phyloP scores from a whole-genome alignment of 2,888 invertebrate species.

The Celastrina argiolus region DNA sequence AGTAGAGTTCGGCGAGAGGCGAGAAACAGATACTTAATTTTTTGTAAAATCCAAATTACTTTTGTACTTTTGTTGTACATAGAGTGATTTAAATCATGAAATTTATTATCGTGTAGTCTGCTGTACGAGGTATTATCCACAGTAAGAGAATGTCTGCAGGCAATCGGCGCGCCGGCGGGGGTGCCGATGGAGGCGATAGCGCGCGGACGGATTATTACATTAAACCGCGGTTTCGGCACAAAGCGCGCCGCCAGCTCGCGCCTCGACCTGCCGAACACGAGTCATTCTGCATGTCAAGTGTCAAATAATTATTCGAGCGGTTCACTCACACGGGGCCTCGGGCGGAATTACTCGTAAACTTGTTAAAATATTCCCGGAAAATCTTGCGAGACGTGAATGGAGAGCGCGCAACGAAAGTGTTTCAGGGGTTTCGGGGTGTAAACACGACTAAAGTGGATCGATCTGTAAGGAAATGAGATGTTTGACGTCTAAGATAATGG shows the following conservation, averaged over 20 bases:
- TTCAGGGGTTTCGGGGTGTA: neutral
- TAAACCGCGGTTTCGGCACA: conserved; percentile 58
- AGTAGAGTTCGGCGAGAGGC: neutral
- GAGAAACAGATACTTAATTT: neutral
- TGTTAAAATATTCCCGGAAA: neutral
- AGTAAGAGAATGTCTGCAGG: conserved; percentile 55
- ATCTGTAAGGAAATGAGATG: conserved; percentile 14
- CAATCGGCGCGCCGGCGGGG: conserved; percentile 73
- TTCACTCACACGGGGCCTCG: neutral
- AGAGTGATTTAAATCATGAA: neutral
- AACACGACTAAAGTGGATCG: conserved; percentile 23
- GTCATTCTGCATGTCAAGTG: conserved; percentile 10
- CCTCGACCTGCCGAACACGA: neutral
- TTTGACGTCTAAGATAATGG: conserved; percentile 36
- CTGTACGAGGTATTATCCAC: conserved; percentile 51
- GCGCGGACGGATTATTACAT: conserved; percentile 74
- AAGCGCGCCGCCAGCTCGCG: conserved; percentile 37
- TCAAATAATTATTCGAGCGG: neutral
- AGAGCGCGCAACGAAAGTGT: neutral
- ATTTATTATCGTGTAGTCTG: neutral
- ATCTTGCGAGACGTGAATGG: neutral
- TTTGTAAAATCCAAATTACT: too few species aligned
- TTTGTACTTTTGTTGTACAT: neutral
- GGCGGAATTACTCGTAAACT: neutral
- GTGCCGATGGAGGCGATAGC: conserved; percentile 66